Percentiles rank a stretch among this genome's conserved stretches.
These are phyloP conservation scores for Lacerta bilineata DNA, from an alignment of 2,797 vertebrate species.

Conservation along the genomic window DNA sequence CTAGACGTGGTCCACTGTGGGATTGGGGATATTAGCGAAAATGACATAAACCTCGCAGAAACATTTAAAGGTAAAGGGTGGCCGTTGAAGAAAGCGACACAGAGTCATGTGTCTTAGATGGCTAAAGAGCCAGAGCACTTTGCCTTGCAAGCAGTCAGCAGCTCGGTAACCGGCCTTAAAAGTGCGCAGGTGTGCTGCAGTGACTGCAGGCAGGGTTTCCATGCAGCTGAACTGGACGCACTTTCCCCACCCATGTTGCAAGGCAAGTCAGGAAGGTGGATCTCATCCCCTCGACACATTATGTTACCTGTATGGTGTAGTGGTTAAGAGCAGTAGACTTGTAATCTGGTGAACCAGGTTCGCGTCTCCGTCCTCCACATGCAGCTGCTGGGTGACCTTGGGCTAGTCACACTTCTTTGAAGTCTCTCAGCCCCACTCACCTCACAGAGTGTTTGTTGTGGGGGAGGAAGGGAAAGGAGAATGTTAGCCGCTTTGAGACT, in stretches of 20 bases:
- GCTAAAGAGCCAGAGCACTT: neutral
- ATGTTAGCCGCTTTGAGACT: too few species aligned
- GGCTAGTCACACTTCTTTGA: too few species aligned
- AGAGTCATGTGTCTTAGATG: neutral
- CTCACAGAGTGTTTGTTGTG: too few species aligned
- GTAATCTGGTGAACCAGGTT: too few species aligned
- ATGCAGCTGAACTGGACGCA: neutral
- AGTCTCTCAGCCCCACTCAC: too few species aligned
- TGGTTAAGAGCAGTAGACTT: too few species aligned
- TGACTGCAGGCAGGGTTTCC: neutral
- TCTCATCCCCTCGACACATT: too few species aligned
- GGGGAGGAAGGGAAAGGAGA: too few species aligned
- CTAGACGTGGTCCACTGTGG: conserved; percentile 91
- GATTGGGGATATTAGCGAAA: conserved; percentile 92
- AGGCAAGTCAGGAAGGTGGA: neutral
- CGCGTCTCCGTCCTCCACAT: too few species aligned
- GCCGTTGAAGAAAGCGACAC: neutral
- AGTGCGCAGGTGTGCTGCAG: neutral
- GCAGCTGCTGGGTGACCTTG: too few species aligned
- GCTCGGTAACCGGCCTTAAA: neutral
- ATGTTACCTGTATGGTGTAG: neutral
- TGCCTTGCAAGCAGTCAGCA: conserved; percentile 14
- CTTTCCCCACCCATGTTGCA: neutral
- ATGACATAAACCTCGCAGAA: conserved; percentile 89
- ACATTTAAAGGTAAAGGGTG: conserved; percentile 85